Evolutionary conservation across 1,140 invertebrate genomes (phyloP).

Genomic region (Harpegnathos saltator): DNA sequence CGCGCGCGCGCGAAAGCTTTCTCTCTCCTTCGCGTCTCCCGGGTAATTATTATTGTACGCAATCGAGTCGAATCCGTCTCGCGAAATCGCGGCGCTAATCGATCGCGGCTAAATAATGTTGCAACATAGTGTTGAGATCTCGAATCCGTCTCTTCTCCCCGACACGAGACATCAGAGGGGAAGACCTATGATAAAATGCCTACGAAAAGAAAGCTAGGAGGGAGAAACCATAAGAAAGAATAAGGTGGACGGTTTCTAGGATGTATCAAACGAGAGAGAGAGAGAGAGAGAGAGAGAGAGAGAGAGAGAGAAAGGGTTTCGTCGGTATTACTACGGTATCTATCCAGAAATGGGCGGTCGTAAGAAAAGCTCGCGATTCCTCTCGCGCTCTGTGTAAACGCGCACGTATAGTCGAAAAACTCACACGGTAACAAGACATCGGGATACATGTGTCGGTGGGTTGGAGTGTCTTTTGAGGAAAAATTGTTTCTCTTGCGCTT

Average conservation of each 20-base stretch:
- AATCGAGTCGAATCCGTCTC: no score
- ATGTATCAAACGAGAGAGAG: constrained; percentile 55
- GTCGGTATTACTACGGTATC: constrained; percentile 47
- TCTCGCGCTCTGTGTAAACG: constrained; percentile 40
- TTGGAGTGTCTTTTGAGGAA: constrained; percentile 71
- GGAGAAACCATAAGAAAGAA: constrained; percentile 75
- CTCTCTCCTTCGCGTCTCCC: neutral
- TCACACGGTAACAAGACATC: constrained; percentile 65
- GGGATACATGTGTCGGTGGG: constrained; percentile 65
- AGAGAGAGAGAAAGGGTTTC: constrained; percentile 26
- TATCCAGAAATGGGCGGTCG: constrained; percentile 15
- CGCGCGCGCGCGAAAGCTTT: constrained; percentile 56
- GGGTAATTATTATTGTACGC: neutral
- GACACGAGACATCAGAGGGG: constrained; percentile 79
- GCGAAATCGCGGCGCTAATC: neutral
- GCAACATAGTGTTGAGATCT: no score
- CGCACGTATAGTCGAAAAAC: constrained; percentile 58
- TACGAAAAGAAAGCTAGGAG: constrained; percentile 77
- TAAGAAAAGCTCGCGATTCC: constrained; percentile 51
- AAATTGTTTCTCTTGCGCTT: constrained; percentile 71
- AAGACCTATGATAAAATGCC: constrained; percentile 82
- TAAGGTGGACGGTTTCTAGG: constrained; percentile 55
- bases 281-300: no score
- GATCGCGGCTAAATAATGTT: neutral
- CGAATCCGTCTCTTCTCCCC: constrained; percentile 66